Conservation (phyloP, 2,888 invertebrate species). For the Tortricodes alternella region DNA sequence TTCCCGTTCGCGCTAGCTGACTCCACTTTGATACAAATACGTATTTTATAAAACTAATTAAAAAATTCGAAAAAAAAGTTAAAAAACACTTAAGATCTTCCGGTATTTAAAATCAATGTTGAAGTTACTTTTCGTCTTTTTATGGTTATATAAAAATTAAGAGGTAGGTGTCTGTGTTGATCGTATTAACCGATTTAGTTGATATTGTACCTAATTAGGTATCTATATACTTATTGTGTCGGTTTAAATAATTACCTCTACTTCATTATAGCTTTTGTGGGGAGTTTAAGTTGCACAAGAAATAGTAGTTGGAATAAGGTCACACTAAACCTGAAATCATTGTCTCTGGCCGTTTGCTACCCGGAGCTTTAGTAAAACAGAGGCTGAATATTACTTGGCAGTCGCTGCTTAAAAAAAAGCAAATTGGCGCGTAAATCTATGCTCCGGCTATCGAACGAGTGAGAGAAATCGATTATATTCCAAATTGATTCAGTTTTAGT, state of each 20-base stretch:
- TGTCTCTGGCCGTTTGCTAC: slow-evolving; percentile 25
- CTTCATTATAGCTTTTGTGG: slow-evolving; percentile 78
- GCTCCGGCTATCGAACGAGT: slow-evolving; percentile 11
- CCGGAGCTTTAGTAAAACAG: background rate
- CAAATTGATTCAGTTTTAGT: slow-evolving; percentile 57
- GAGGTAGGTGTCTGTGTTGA: slow-evolving; percentile 79
- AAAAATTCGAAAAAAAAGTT: slow-evolving; percentile 59
- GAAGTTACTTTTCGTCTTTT: slow-evolving; percentile 77
- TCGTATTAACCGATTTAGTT: slow-evolving; percentile 79
- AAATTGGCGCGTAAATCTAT: background rate
- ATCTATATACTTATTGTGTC: slow-evolving; percentile 81
- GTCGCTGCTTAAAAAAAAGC: background rate
- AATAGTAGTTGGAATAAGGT: slow-evolving; percentile 69
- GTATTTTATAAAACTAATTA: slow-evolving; percentile 78
- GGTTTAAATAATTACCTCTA: slow-evolving; percentile 79
- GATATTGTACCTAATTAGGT: slow-evolving; percentile 77
- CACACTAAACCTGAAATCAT: slow-evolving; percentile 54
- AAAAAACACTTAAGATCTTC: slow-evolving; percentile 78
- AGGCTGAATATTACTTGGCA: background rate
- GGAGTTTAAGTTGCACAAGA: slow-evolving; percentile 77
- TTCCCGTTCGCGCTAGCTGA: slow-evolving; percentile 74
- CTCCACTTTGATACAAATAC: slow-evolving; percentile 79
- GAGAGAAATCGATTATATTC: slow-evolving; percentile 19
- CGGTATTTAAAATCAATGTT: slow-evolving; percentile 72
- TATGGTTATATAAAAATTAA: slow-evolving; percentile 78